Conservation (phyloP, 2,888 invertebrate species). For the Scaptomyza polygonia region DNA sequence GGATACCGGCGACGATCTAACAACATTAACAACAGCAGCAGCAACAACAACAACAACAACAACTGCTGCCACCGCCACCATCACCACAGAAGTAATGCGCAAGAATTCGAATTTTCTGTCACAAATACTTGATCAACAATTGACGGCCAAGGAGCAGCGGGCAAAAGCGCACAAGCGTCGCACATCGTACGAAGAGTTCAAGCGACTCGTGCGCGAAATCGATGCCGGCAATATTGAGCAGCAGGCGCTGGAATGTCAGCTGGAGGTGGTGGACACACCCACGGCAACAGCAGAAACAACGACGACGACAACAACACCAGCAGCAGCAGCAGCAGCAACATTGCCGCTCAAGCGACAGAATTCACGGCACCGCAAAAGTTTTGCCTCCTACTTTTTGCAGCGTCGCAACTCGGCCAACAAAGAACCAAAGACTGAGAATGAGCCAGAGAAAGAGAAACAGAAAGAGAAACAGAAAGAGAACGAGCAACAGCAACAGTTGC, state of each 20-base stretch:
- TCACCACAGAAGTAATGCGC: conserved; percentile 81
- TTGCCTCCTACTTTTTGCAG: conserved; percentile 74
- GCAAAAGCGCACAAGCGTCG: conserved; percentile 83
- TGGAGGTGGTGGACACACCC: conserved; percentile 46
- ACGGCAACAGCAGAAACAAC: conserved; percentile 14
- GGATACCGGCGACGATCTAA: conserved; percentile 77
- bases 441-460: conserved; percentile 19
- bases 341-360: conserved; percentile 82
- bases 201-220: conserved; percentile 83
- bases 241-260: conserved; percentile 43
- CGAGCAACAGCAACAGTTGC: conserved; percentile 47
- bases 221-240: conserved; percentile 61
- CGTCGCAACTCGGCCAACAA: conserved; percentile 51
- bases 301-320: neutral
- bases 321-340: conserved; percentile 16
- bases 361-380: conserved; percentile 82
- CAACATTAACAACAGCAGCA: conserved; percentile 30
- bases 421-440: conserved; percentile 52
- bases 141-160: conserved; percentile 80
- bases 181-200: conserved; percentile 85
- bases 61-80: conserved; percentile 18
- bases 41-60: conserved; percentile 31
- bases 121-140: conserved; percentile 82
- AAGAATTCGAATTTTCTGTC: conserved; percentile 84
- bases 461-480: conserved; percentile 11